Evolutionary conservation across 2,113 vertebrate species (phyloP).

Genomic region (Antennarius striatus): DNA sequence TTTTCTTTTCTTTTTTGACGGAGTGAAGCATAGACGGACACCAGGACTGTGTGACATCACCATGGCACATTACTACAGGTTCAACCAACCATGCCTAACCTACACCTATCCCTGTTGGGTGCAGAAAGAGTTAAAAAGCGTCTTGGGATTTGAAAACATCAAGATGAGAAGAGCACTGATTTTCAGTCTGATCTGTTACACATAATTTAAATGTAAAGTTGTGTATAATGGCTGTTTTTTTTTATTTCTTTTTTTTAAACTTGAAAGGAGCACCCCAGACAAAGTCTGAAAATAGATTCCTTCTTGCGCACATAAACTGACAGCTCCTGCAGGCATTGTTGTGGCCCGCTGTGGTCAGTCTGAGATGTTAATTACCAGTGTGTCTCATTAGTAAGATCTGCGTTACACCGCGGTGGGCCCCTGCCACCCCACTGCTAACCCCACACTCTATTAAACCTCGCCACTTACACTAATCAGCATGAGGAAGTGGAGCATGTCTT

Average conservation of each 20-base stretch:
- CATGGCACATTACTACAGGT: neutral
- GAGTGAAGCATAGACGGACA: neutral
- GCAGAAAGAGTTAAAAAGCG: neutral
- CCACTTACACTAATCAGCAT: slow-evolving; percentile 80
- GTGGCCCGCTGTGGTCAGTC: slow-evolving; percentile 66
- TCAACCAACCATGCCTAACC: neutral
- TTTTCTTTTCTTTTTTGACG: too few species aligned
- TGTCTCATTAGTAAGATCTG: slow-evolving; percentile 73
- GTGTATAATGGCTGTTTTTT: too few species aligned
- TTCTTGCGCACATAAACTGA: slow-evolving; percentile 36
- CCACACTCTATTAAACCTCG: slow-evolving; percentile 72
- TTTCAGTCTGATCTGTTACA: neutral
- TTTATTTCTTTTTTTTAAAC: too few species aligned
- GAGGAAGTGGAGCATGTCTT: slow-evolving; percentile 61
- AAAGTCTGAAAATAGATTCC: slow-evolving; percentile 50
- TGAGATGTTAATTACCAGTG: slow-evolving; percentile 68
- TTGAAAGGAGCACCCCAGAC: neutral
- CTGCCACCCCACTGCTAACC: slow-evolving; percentile 68
- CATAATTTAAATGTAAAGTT: neutral
- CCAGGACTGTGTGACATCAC: too few species aligned
- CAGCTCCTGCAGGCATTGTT: slow-evolving; percentile 46
- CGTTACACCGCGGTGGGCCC: slow-evolving; percentile 71
- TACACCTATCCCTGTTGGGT: neutral
- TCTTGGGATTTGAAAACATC: neutral
- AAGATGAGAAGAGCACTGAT: neutral